Evolutionary conservation across 2,113 vertebrate species (phyloP).

Genomic region (Nanorana parkeri): DNA sequence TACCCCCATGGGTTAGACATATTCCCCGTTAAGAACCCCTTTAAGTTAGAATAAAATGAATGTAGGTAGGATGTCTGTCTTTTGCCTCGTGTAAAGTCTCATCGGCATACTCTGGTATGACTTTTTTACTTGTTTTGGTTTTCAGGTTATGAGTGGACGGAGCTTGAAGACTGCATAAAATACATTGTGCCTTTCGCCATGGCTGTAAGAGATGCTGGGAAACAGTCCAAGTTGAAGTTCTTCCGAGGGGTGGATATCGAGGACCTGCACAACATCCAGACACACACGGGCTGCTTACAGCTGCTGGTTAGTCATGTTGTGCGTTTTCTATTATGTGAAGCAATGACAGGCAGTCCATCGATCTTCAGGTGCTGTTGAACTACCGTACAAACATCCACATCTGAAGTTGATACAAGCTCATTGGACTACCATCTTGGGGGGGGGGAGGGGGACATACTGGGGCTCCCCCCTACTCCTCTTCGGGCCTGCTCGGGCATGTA

Average conservation of each 20-base stretch:
- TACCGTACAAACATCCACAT: too few species aligned
- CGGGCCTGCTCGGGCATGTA: too few species aligned
- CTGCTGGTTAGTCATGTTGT: slow-evolving; percentile 84
- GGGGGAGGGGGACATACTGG: too few species aligned
- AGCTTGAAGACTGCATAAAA: slow-evolving; percentile 87
- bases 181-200: slow-evolving; percentile 96
- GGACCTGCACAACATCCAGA: slow-evolving; percentile 94
- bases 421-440: too few species aligned
- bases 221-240: slow-evolving; percentile 78
- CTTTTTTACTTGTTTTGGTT: background rate
- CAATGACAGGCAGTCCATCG: too few species aligned
- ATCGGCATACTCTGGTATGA: background rate
- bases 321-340: background rate
- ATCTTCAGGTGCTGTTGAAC: too few species aligned
- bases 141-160: slow-evolving; percentile 84
- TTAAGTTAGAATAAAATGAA: too few species aligned
- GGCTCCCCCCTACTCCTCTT: too few species aligned
- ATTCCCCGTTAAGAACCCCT: too few species aligned
- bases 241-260: slow-evolving; percentile 83
- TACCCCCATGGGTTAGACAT: too few species aligned
- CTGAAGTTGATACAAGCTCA: too few species aligned
- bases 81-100: background rate
- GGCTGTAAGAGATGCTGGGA: slow-evolving; percentile 83
- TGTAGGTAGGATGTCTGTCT: too few species aligned
- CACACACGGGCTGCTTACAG: slow-evolving; percentile 82